Evolutionary conservation across 2,888 invertebrate genomes (phyloP).

Genomic region (Nebria brevicollis): DNA sequence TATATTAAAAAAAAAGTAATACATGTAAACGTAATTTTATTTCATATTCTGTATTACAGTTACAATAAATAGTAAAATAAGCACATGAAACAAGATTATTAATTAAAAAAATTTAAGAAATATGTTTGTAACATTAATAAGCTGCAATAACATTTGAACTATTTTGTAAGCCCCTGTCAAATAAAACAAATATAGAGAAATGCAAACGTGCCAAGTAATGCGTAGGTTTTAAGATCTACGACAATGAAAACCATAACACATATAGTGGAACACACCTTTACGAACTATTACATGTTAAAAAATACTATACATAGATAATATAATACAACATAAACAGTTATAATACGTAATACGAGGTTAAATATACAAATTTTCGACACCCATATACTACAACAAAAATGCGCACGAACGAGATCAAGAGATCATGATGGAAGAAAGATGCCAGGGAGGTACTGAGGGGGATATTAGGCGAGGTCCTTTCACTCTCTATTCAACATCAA

Average conservation of each 20-base stretch:
- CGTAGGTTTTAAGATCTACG: neutral
- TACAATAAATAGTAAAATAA: too few species aligned
- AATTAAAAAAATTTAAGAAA: too few species aligned
- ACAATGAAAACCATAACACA: neutral
- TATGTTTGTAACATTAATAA: neutral
- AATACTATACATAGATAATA: constrained; percentile 1
- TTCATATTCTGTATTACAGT: too few species aligned
- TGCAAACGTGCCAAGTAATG: neutral
- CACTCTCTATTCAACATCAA: neutral
- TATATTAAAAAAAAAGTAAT: too few species aligned
- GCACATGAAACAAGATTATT: too few species aligned
- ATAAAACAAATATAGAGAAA: neutral
- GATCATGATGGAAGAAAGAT: constrained; percentile 1
- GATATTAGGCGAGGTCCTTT: neutral
- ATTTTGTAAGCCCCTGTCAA: neutral
- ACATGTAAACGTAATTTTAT: too few species aligned
- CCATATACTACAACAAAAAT: neutral
- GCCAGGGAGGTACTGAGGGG: neutral
- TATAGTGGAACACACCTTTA: neutral
- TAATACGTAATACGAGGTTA: constrained; percentile 1
- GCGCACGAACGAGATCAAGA: neutral
- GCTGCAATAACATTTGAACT: neutral
- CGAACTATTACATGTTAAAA: neutral
- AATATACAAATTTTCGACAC: neutral
- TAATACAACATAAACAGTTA: neutral